These are phyloP conservation scores for Microtus montanus DNA, from an alignment of 2,113 vertebrate species.

Conservation along the genomic window DNA sequence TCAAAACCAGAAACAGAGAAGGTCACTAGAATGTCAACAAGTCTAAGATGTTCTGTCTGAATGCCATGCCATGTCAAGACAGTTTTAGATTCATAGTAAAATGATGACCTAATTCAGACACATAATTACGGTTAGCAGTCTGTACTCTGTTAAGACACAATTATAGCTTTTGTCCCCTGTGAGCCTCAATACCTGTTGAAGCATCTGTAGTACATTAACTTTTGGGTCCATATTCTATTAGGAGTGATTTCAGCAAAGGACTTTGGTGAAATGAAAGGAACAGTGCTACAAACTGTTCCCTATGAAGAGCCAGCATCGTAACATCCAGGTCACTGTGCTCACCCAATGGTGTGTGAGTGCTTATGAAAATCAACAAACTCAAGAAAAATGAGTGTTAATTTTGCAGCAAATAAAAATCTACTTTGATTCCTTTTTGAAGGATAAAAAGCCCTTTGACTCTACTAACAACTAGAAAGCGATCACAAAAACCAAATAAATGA, in stretches of 20 bases:
- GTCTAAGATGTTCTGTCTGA: constrained; percentile 25
- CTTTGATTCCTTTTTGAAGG: constrained; percentile 20
- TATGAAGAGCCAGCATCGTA: not conserved
- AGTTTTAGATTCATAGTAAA: constrained; percentile 56
- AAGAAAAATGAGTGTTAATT: constrained; percentile 47
- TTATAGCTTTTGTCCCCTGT: not conserved
- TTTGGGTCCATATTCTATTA: constrained; percentile 52
- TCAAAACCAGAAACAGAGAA: constrained; percentile 37
- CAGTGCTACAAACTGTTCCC: constrained; percentile 43
- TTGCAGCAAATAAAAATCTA: constrained; percentile 19
- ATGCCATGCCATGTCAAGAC: not conserved
- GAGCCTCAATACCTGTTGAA: constrained; percentile 24
- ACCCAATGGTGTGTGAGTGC: not conserved
- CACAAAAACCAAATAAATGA: constrained; percentile 35
- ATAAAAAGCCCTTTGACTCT: constrained; percentile 34
- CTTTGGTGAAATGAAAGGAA: constrained; percentile 40
- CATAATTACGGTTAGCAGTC: not conserved
- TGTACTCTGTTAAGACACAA: constrained; percentile 46
- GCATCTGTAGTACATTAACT: constrained; percentile 35
- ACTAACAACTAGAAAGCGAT: constrained; percentile 15
- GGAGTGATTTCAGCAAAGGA: constrained; percentile 28
- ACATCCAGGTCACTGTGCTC: not conserved
- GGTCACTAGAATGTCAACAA: constrained; percentile 29
- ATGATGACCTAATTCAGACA: constrained; percentile 41
- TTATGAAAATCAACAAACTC: constrained; percentile 13